Evolutionary conservation across 2,797 vertebrate genomes (phyloP), one percentile per base, ranked within the genome.

Genomic region (Chaetophractus vellerosus): DNA sequence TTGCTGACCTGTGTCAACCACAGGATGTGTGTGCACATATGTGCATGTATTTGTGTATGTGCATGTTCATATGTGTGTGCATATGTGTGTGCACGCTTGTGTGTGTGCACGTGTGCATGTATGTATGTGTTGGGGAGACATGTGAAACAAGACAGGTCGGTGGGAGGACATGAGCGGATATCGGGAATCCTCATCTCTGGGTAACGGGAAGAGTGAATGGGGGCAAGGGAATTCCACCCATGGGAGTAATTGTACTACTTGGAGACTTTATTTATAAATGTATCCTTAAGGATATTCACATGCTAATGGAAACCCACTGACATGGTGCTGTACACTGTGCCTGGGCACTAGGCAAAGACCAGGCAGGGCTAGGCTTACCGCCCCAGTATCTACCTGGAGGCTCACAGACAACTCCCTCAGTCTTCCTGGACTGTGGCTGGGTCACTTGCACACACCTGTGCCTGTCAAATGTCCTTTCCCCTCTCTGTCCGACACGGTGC

Each of bases 321-420:
- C 6, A 1, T 0, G 19, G 45, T 66, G 26, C 31, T 71, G 41
- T 10, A 18, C 8, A 6, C 9, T 41, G 0, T 1, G 0, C 24
- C 55, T 84, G 45, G 26, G 31, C 12, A 14, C 50, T 12, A 24
- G 63, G 63, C 33, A 2, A 0, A 19, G 26, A 23, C 36, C 23
- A 0, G 12, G 28, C 52, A 78, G 69, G 33, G 69, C 4, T 9
- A 11, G 5, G 3, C 21, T 81, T 69, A 6, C n/a, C 16, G 12
- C 15, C 55, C 24, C 12, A 7, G 18, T 0, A 1, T 81, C 48
- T 21, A 50, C 21, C 45, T 18, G 16, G 1, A 1, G 5, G 3
- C 31, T 50, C 3, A n/a, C 9, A 45, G 12, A 55, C 1, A 52
- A 41, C 9, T 50, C 12, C 14, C 16, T 78, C 14, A 2, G 63